Evolutionary conservation across 2,888 invertebrate species (phyloP).

Genomic region (Tiliacea citrago): DNA sequence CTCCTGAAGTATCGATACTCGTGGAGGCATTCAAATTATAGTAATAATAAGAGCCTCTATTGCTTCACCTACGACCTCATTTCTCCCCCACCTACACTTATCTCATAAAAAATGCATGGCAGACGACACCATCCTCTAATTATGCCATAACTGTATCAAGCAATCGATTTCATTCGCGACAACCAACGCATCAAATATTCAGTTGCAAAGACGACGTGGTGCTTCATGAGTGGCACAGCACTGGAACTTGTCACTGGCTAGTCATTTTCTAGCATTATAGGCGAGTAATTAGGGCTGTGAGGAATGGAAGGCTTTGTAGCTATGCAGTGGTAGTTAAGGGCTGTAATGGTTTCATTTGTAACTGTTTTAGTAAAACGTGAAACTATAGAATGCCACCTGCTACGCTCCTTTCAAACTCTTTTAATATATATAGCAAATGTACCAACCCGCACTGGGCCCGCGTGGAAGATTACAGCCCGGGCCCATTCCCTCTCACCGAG

Average conservation of each 20-base stretch:
- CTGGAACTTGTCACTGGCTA: not conserved
- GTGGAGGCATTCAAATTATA: slow-evolving; percentile 26
- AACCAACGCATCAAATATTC: slow-evolving; percentile 28
- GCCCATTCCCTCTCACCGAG: too few relatives aligned
- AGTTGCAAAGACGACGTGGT: slow-evolving; percentile 42
- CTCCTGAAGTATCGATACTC: slow-evolving; percentile 8
- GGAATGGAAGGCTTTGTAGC: not conserved
- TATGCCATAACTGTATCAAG: slow-evolving; percentile 16
- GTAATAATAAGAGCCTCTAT: not conserved
- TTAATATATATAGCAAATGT: too few relatives aligned
- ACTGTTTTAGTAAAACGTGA: too few relatives aligned
- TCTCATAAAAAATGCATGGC: slow-evolving; percentile 46
- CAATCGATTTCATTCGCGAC: slow-evolving; percentile 58
- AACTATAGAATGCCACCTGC: too few relatives aligned
- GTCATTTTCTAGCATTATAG: slow-evolving; percentile 39
- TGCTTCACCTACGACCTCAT: slow-evolving; percentile 39
- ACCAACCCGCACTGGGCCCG: not conserved
- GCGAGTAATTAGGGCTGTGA: slow-evolving; percentile 26
- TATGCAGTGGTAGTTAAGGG: not conserved
- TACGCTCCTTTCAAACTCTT: too few relatives aligned
- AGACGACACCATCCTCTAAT: slow-evolving; percentile 30
- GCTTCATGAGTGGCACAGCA: slow-evolving; percentile 1
- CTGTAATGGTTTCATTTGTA: not conserved
- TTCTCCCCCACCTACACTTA: slow-evolving; percentile 24
- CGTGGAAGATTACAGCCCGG: not conserved